Evolutionary conservation across 2,113 vertebrate species (phyloP), one percentile per base, ranked within the genome.

Genomic region (Pyxicephalus adspersus): DNA sequence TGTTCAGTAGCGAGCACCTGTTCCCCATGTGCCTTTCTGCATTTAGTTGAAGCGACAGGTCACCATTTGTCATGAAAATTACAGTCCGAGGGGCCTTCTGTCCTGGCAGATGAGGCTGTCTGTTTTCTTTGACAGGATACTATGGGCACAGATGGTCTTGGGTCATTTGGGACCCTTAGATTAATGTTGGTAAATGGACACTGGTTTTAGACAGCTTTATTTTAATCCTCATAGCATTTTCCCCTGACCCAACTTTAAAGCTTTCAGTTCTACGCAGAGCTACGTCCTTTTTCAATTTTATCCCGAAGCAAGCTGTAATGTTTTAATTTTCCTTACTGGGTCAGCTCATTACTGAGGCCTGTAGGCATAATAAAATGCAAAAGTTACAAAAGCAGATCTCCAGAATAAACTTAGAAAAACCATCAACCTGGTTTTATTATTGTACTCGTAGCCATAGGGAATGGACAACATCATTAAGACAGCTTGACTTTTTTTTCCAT

Each of bases 111-210:
- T 63, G 66, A 60, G 54, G 23, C 23, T 51, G 66, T 52, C 77
- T 77, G 50, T 19, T 77, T 77, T 29, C 64, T 55, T 55, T 45
- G 34, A 52, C 22, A 11, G 25, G 65, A 70, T 29, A 23, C 29
- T 18, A n/a, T 11, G 67, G 57, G 45, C 78, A 80, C 78, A 80
- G 78, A 80, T 80, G 78, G 78, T 72, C 58, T 54, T 17, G 20
- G 38, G 34, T 70, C 67, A 64, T 72, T 61, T 28, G 67, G 57
- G 78, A 72, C 67, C 18, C 54, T 68, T 28, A 26, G 66, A 61
- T 70, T 52, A 51, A 31, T 65, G 50, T 55, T 77, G 45, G 26
- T 55, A 55, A 57, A 66, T 66, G 65, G 60, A 34, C 26, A 29
- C 54, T 38, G 71, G 71, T n/a, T 57, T 74, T 74, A 74, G 28